Evolutionary conservation across 2,888 invertebrate genomes (phyloP), one percentile per base, ranked within the genome.

Genomic region (Lobophora halterata): DNA sequence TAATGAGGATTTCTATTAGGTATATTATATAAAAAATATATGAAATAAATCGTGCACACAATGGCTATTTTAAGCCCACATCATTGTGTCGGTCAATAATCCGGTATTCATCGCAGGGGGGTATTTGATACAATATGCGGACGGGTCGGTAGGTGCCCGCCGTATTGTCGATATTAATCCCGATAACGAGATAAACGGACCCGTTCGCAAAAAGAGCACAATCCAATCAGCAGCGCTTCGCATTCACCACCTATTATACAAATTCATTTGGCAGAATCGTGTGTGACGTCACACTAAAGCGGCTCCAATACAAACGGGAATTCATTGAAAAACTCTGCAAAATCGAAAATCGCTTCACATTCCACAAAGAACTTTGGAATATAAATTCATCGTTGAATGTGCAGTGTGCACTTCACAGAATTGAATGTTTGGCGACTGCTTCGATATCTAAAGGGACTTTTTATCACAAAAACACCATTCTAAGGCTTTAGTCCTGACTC

Each of bases 181-280:
- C 27, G 10, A 30, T 35, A 35, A 31, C 41, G 41, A 35, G 41
- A 35, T 31, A 23, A 41, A 31, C 27, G 13, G 30, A 31, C 35
- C 27, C 18, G 21, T 10, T 14, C 30, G 14, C 14, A 18, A 30
- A 31, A 31, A 31, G 19, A 31, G 31, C 23, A 23, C 13, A 26
- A 31, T 35, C 41, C 41, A 41, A 41, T 41, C 35, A 41, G 30
- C 21, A 12, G 20, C 14, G 39, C 12, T 19, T 5, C 17, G 19
- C 5, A 10, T 17, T 18, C 26, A 16, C 27, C 14, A 21, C 32
- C 11, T 28, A 36, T 36, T 42, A 31, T 32, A 36, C n/a, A 18
- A 42, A 31, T 23, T 19, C 19, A 36, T 27, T 28, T 21, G 27
- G 31, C 14, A 17, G 29, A n/a, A 27, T 26, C 41, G 31, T 26